phyloP scores from a whole-genome alignment of 2,797 vertebrate genomes.

The Rhinichthys osculus region DNA sequence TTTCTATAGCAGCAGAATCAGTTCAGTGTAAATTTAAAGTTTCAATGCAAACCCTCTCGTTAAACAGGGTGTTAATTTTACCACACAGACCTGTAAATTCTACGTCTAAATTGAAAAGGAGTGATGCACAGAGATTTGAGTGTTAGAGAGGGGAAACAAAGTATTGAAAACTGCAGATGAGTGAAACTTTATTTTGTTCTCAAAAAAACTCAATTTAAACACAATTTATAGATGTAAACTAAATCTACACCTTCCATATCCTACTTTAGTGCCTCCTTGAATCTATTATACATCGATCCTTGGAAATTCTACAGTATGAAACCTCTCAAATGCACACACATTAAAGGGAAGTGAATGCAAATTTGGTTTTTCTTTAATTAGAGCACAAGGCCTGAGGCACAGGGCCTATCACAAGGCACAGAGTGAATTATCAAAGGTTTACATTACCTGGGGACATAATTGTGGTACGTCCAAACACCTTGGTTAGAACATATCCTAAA shows the following conservation, averaged over 20 bases:
- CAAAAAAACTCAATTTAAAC: neutral
- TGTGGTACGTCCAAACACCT: conserved; percentile 23
- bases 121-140: conserved; percentile 11
- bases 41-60: conserved; percentile 17
- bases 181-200: conserved; percentile 1
- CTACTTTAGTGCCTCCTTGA: neutral
- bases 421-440: conserved; percentile 43
- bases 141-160: neutral
- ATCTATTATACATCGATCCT: conserved; percentile 8
- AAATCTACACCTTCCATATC: neutral
- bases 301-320: conserved; percentile 8
- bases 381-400: conserved; percentile 26
- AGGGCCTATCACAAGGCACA: conserved; percentile 26
- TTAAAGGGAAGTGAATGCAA: conserved; percentile 9
- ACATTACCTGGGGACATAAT: conserved; percentile 42
- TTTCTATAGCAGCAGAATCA: conserved; percentile 48
- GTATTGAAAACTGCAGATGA: conserved; percentile 4
- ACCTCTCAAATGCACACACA: conserved; percentile 16
- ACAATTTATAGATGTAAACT: neutral
- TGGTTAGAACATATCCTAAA: conserved; percentile 27
- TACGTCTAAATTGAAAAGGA: conserved; percentile 1
- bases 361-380: conserved; percentile 34
- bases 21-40: conserved; percentile 48
- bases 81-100: conserved; percentile 39
- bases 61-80: conserved; percentile 50